Percentiles rank a stretch among this genome's conserved stretches.
Conservation (phyloP, 2,113 vertebrate species). For the Misgurnus mizolepis region DNA sequence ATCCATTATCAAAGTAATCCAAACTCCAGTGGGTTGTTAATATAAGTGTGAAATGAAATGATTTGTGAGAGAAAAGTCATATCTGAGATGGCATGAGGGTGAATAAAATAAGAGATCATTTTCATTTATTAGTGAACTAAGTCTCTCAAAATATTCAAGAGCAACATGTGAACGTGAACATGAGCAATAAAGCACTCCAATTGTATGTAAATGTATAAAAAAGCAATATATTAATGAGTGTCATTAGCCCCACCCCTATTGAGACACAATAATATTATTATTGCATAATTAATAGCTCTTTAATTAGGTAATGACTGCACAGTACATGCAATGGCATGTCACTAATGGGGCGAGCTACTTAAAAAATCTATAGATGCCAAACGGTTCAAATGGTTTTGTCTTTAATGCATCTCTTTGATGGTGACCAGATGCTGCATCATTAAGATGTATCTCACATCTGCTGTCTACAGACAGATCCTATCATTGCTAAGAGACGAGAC, state of each 20-base stretch:
- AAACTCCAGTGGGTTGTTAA: too few species aligned
- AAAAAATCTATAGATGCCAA: neutral
- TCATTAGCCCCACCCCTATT: neutral
- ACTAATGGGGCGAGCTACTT: too few species aligned
- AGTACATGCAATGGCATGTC: neutral
- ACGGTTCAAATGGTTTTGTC: neutral
- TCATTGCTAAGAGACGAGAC: neutral
- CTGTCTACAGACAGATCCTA: neutral
- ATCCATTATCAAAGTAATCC: too few species aligned
- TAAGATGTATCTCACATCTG: constrained; percentile 23
- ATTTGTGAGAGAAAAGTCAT: too few species aligned
- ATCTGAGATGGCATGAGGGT: too few species aligned
- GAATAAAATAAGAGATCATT: too few species aligned
- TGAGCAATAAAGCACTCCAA: neutral
- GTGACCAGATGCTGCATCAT: neutral
- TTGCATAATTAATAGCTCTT: neutral
- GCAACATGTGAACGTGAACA: neutral
- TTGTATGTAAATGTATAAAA: neutral
- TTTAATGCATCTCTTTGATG: neutral
- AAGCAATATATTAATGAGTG: neutral
- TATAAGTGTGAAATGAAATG: too few species aligned
- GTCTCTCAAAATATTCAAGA: neutral
- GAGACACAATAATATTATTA: neutral
- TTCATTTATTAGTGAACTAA: neutral
- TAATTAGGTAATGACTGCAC: neutral